Conservation (phyloP, 1,140 invertebrate species). For the Cydia fagiglandana region DNA sequence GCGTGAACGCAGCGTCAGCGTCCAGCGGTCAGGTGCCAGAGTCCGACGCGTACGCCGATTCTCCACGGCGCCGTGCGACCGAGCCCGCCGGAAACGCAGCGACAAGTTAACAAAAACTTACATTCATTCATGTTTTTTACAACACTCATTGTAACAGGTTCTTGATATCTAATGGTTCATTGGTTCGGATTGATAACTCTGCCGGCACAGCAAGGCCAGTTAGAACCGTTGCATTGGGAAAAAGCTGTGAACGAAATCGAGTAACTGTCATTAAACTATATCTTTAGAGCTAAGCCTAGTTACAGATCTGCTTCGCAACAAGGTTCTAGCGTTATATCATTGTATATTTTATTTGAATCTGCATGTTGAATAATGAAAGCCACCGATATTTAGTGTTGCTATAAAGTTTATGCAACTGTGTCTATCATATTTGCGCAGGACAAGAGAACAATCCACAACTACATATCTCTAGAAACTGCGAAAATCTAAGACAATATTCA, state of each 20-base stretch:
- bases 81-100: constrained; percentile 67
- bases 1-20: constrained; percentile 26
- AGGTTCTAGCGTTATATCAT: not conserved
- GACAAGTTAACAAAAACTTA: constrained; percentile 75
- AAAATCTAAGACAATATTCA: too few relatives aligned
- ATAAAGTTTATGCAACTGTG: not conserved
- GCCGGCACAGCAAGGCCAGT: constrained; percentile 10
- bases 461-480: too few relatives aligned
- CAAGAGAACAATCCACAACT: too few relatives aligned
- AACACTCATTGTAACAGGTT: constrained; percentile 58
- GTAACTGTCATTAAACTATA: not conserved
- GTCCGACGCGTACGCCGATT: constrained; percentile 73
- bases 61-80: constrained; percentile 70
- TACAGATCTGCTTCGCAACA: not conserved
- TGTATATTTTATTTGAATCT: not conserved
- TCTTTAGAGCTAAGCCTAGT: not conserved
- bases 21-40: constrained; percentile 50
- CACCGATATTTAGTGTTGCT: not conserved
- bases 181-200: constrained; percentile 40
- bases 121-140: constrained; percentile 73
- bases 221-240: constrained; percentile 5
- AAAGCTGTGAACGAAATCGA: constrained; percentile 12
- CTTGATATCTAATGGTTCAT: constrained; percentile 55
- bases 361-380: not conserved
- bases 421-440: too few relatives aligned